Base-by-base conservation (phyloP, 2,888 invertebrate species). In the Diarsia brunnea region DNA sequence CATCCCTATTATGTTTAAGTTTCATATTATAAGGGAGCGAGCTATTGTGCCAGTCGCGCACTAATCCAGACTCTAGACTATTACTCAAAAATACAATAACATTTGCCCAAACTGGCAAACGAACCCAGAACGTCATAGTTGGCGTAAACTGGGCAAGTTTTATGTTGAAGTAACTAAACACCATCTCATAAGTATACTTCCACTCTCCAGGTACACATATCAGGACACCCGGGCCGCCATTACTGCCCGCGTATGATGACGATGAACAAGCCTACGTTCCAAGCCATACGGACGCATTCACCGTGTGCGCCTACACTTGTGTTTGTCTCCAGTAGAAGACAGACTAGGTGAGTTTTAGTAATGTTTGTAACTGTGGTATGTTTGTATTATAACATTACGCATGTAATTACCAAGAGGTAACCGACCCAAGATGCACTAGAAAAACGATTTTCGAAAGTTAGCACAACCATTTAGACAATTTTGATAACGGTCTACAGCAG, bases 191-290 rank as follows among this genome's bases (percentile, higher is more conserved):
- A 43, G 2, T 8, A 14, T n/a, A 11, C 2, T 61, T 27, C 31
- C 10, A 75, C 4, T 71, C 24, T 14, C 10, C 78, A 97, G 93
- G 97, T 97, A 21, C 99, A 99, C 91, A 99, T 99, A 88, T 98
- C 98, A 69, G 99, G 99, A 0, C 99, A 99, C 93, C 98, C 99
- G 0, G 99, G 99, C 7, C 99, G 99, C 85, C 99, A 99, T 94
- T 99, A 99, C 95, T 99, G 99, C 90, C 99, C 99, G 0, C 97
- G 99, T 67, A 99, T 99, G 99, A 98, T 99, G 81, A 98, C 99
- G 0, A 99, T 99, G 99, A 99, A 99, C 96, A 98, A 99, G 90
- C 99, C 99, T 0, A 98, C 99, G 0, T 99, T 98, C 96, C 99
- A 99, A 94, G 99, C 99, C 0, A 99, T 99, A 82, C 97, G 98